phyloP scores from a whole-genome alignment of 2,888 invertebrate species.

The Dorcus hopei region DNA sequence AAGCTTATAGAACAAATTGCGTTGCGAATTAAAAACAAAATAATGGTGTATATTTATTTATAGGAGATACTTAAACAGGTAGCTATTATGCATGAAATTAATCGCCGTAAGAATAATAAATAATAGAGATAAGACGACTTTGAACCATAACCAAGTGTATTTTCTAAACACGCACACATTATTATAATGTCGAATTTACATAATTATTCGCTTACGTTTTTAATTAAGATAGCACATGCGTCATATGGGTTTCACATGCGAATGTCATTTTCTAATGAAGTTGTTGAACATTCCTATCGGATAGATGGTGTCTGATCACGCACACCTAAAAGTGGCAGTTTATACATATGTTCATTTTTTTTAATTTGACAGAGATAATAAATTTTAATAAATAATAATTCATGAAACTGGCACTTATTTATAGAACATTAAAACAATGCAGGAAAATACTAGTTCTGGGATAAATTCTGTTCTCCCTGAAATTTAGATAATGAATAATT shows the following conservation, averaged over 20 bases:
- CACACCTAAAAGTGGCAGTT: neutral
- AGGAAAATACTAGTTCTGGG: too few relatives aligned
- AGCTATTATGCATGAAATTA: neutral
- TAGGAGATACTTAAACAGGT: neutral
- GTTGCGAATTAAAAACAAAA: too few relatives aligned
- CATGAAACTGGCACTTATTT: too few relatives aligned
- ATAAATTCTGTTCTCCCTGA: too few relatives aligned
- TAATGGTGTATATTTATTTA: too few relatives aligned
- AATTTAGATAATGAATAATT: too few relatives aligned
- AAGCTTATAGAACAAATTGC: too few relatives aligned
- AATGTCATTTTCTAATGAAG: slow-evolving; percentile 41
- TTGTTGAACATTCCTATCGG: slow-evolving; percentile 35
- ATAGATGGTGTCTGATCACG: neutral
- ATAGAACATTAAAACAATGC: too few relatives aligned
- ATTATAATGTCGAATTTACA: slow-evolving; percentile 31
- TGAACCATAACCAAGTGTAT: slow-evolving; percentile 7
- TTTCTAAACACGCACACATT: slow-evolving; percentile 6
- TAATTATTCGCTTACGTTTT: slow-evolving; percentile 40
- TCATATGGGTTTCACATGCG: slow-evolving; percentile 36
- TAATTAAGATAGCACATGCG: slow-evolving; percentile 39
- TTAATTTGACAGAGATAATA: too few relatives aligned
- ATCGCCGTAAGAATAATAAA: slow-evolving; percentile 3
- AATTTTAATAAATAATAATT: too few relatives aligned
- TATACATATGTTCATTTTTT: too few relatives aligned
- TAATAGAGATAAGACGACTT: slow-evolving; percentile 9